A percentile compares a stretch with the other conserved stretches of the same genome.
Evolutionary conservation across 2,113 vertebrate genomes (phyloP).

Genomic region (Pampusana beccarii): DNA sequence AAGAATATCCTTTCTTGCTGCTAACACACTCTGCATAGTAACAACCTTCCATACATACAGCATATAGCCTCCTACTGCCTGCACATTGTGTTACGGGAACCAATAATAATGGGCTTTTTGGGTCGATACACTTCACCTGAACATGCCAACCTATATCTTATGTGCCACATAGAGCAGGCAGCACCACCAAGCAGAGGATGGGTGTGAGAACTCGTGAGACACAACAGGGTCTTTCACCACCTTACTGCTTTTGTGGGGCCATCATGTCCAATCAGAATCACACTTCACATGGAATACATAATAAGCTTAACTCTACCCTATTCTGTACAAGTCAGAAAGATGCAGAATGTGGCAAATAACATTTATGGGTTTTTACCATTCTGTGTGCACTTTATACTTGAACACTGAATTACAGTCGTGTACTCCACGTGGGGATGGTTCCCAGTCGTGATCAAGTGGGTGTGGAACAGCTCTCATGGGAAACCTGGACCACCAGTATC

Average conservation of each 20-base stretch:
- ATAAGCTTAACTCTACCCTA: fast-evolving
- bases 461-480: background rate
- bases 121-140: background rate
- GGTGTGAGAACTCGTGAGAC: background rate
- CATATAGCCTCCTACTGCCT: background rate
- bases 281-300: background rate
- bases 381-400: background rate
- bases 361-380: background rate
- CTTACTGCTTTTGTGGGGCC: background rate
- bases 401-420: background rate
- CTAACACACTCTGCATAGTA: background rate
- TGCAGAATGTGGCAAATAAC: background rate
- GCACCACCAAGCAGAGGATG: background rate
- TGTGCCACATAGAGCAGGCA: background rate
- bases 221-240: background rate
- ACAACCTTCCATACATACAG: background rate
- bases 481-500: background rate
- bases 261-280: background rate
- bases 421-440: background rate
- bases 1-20: background rate
- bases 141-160: too few species aligned
- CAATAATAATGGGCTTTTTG: background rate
- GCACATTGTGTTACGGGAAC: background rate
- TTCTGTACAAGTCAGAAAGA: background rate
- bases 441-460: background rate